Percentiles rank a stretch among this genome's conserved stretches.
phyloP scores from a whole-genome alignment of 2,888 invertebrate genomes.

The Chesias legatella region DNA sequence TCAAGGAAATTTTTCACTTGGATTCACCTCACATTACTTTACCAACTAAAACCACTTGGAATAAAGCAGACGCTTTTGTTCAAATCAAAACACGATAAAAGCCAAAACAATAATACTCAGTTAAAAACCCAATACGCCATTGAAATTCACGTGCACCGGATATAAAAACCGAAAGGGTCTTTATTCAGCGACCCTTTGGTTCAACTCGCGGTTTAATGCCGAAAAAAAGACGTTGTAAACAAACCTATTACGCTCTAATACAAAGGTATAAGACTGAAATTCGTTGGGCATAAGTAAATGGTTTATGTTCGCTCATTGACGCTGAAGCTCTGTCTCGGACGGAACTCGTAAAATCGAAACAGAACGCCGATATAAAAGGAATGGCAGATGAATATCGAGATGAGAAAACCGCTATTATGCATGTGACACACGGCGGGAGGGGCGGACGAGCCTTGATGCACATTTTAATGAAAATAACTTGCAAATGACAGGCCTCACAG shows the following conservation, averaged over 20 bases:
- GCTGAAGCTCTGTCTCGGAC: slow-evolving; percentile 46
- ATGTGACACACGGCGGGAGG: slow-evolving; percentile 39
- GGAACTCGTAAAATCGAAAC: slow-evolving; percentile 72
- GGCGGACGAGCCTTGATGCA: slow-evolving; percentile 26
- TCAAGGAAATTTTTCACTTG: background rate
- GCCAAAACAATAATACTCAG: slow-evolving; percentile 16
- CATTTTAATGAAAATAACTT: slow-evolving; percentile 4
- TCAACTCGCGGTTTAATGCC: slow-evolving; percentile 61
- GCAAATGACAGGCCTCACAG: no score
- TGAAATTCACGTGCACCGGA: slow-evolving; percentile 69
- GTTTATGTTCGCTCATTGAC: slow-evolving; percentile 57
- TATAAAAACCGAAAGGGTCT: slow-evolving; percentile 59
- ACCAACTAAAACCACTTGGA: slow-evolving; percentile 8
- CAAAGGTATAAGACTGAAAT: slow-evolving; percentile 36
- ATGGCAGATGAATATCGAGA: slow-evolving; percentile 69
- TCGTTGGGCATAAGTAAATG: slow-evolving; percentile 33
- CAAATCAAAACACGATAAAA: slow-evolving; percentile 9
- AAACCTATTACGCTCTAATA: slow-evolving; percentile 32
- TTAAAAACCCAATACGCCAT: slow-evolving; percentile 44
- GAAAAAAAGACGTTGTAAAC: slow-evolving; percentile 54
- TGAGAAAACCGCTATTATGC: slow-evolving; percentile 66
- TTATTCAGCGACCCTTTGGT: slow-evolving; percentile 57
- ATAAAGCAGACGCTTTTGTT: slow-evolving; percentile 9
- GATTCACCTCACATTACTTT: slow-evolving; percentile 8
- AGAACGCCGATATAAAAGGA: slow-evolving; percentile 65